Evolutionary conservation across 2,888 invertebrate genomes (phyloP), one percentile per base, ranked within the genome.

Genomic region (Pandemis heparana): DNA sequence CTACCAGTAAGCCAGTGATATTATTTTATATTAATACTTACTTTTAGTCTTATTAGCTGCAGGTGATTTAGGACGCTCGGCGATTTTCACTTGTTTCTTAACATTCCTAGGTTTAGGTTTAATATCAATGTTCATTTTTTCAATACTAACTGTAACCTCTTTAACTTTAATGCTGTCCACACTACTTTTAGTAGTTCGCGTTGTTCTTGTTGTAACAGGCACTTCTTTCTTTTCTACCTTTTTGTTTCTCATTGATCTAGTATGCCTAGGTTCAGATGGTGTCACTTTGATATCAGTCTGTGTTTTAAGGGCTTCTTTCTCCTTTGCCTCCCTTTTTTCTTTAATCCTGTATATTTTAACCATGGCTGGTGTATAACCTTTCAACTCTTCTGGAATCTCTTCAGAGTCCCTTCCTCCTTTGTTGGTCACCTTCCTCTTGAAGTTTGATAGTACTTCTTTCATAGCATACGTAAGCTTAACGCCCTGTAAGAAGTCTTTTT

Each of bases 401-500:
- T 90, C 90, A 0, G 75, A 48, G 43, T 89, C 91, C 77, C 89
- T 92, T 14, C 62, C n/a, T 6, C 71, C 66, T 83, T 89, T 89
- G 0, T 90, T 90, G 0, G 88, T 74, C 23, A 88, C 83, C 83
- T 95, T 95, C 73, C 96, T 96, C 79, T 95, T 95, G 80, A 95
- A 95, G 81, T 93, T 95, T 53, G 95, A 95, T 70, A 96, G 89
- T 0, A 97, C 95, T 77, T 96, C 96, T 76, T 96, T 91, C 97
- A 97, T 97, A 0, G 96, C 96, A 63, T 96, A 96, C 0, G 97
- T 97, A 0, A 97, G 97, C 81, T 95, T 96, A 71, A 95, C 78
- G n/a, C 86, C 85, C 67, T 89, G 85, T 66, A 96, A 85, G 79
- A 89, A 95, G 84, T 89, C 94, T 85, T 87, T 92, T 78, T 90